These are phyloP conservation scores for Lepus oiostolus DNA, from an alignment of 2,797 vertebrate genomes.

Conservation along the genomic window DNA sequence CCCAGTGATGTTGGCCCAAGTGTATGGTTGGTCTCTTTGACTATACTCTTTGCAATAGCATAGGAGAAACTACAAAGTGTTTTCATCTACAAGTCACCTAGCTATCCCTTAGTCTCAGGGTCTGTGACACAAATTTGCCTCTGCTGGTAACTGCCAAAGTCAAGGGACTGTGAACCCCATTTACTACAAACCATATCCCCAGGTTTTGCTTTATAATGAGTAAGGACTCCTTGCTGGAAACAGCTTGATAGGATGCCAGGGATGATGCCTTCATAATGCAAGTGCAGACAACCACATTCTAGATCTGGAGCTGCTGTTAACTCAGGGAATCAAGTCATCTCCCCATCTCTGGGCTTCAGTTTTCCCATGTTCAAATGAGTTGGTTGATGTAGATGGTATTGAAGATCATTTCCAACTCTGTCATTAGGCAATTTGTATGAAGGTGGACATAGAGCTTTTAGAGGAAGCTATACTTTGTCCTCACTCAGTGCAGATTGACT, in stretches of 20 bases:
- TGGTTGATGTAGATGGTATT: neutral
- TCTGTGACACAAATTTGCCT: neutral
- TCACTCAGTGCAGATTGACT: neutral
- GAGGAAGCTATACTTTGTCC: neutral
- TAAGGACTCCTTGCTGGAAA: neutral
- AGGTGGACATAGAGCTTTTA: neutral
- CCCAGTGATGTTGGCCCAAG: neutral
- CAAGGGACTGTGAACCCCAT: neutral
- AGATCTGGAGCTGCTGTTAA: neutral
- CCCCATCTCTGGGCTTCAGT: neutral
- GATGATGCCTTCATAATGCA: neutral
- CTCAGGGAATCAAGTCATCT: neutral
- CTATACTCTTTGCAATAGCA: neutral
- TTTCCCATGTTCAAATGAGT: constrained; percentile 16
- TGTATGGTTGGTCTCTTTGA: constrained; percentile 41
- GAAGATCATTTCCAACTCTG: neutral
- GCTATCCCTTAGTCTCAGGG: neutral
- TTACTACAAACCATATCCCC: neutral
- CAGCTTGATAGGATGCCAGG: neutral
- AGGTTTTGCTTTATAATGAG: neutral
- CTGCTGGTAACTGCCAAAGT: neutral
- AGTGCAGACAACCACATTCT: neutral
- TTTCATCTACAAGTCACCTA: neutral
- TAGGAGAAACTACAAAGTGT: neutral
- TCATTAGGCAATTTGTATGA: neutral